phyloP scores from a whole-genome alignment of 2,113 vertebrate species.

The Rostratula benghalensis region DNA sequence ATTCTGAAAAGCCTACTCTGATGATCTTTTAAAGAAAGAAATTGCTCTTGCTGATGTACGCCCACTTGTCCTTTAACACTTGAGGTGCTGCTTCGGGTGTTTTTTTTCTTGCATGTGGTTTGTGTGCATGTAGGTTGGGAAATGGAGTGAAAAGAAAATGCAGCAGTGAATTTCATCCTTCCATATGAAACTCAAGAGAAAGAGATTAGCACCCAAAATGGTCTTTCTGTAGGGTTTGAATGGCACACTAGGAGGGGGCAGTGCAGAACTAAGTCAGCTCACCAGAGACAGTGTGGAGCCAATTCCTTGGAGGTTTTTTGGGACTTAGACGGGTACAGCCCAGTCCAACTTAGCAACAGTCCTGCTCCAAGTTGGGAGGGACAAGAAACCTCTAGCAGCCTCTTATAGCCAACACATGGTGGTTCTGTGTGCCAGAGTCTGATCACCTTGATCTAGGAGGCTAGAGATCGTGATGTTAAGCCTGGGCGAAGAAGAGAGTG shows the following conservation, averaged over 20 bases:
- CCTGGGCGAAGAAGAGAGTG: not conserved
- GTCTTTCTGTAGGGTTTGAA: not conserved
- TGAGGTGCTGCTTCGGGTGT: not conserved
- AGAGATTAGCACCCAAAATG: not conserved
- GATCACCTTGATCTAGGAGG: not conserved
- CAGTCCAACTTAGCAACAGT: not conserved
- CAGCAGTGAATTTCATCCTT: not conserved
- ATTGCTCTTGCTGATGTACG: not conserved
- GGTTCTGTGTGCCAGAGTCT: not conserved
- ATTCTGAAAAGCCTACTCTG: not conserved
- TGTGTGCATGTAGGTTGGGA: not conserved
- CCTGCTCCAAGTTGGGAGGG: accelerated
- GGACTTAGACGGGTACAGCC: not conserved
- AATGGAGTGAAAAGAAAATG: not conserved
- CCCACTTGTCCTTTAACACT: not conserved
- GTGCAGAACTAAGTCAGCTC: not conserved
- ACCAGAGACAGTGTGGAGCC: not conserved
- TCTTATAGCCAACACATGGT: not conserved
- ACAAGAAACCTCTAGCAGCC: not conserved
- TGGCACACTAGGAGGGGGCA: not conserved
- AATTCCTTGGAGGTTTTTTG: not conserved
- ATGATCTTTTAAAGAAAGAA: not conserved
- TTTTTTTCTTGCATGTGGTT: not conserved
- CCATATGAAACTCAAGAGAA: not conserved
- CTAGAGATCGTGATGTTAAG: not conserved